Percentiles rank a stretch among this genome's conserved stretches.
phyloP scores from a whole-genome alignment of 2,888 invertebrate genomes.

The Teleiodes luculella region DNA sequence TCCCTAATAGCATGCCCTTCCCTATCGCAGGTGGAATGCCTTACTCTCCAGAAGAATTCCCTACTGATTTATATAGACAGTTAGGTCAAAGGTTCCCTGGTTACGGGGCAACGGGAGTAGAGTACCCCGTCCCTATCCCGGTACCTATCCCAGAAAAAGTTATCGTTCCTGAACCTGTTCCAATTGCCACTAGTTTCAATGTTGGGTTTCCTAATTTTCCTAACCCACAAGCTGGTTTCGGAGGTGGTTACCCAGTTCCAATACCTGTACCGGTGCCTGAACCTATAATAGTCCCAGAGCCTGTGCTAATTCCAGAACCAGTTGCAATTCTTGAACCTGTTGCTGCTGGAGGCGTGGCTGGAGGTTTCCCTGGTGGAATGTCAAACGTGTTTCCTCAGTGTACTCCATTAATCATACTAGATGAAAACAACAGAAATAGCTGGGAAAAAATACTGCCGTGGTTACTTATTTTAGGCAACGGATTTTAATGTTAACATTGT shows the following conservation, averaged over 20 bases:
- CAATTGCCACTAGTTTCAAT: not conserved
- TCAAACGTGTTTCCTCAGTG: not conserved
- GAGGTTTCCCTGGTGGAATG: not conserved
- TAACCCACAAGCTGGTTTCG: not conserved
- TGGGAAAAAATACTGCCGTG: conserved; percentile 21
- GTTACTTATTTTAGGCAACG: conserved; percentile 17
- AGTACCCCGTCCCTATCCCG: not conserved
- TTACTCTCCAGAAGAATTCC: too few relatives aligned
- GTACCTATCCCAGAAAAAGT: not conserved
- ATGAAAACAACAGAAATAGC: conserved; percentile 11
- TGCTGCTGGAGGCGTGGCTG: not conserved
- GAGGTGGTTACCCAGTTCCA: not conserved
- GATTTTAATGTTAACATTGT: too few relatives aligned
- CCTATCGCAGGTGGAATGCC: too few relatives aligned
- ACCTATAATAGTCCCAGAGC: not conserved
- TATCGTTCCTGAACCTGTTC: not conserved
- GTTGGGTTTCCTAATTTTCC: not conserved
- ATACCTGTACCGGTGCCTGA: not conserved
- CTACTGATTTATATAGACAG: too few relatives aligned
- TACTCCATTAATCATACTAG: not conserved
- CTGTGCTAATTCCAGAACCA: not conserved
- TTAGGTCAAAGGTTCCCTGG: too few relatives aligned
- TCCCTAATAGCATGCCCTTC: too few relatives aligned
- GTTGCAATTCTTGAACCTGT: not conserved
- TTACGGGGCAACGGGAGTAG: too few relatives aligned